Evolutionary conservation across 2,113 vertebrate species (phyloP).

Genomic region (Syngnathoides biaculeatus): DNA sequence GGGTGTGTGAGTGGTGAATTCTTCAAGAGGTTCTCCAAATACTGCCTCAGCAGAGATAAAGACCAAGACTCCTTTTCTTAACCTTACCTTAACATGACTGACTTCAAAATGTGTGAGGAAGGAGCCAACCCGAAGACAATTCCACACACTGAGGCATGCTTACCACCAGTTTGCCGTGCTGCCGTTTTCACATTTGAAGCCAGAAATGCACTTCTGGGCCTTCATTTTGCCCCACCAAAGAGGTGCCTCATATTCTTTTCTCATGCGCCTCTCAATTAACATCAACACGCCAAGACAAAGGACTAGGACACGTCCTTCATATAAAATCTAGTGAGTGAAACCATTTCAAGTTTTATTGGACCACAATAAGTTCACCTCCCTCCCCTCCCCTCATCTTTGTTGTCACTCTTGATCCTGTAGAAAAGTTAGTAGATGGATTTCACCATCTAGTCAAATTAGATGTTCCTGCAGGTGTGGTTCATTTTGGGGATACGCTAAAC

Average conservation of each 20-base stretch:
- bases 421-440: slow-evolving; percentile 40
- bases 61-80: no score
- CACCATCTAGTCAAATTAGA: slow-evolving; percentile 65
- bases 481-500: slow-evolving; percentile 11
- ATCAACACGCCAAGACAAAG: not conserved
- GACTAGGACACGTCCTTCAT: not conserved
- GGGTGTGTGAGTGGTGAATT: not conserved
- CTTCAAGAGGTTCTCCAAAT: no score
- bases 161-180: not conserved
- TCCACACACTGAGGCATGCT: not conserved
- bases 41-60: no score
- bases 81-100: no score
- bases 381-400: no score
- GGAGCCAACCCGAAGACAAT: no score
- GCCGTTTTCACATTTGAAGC: not conserved
- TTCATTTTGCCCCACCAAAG: no score
- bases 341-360: no score
- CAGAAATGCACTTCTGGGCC: not conserved
- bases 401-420: no score
- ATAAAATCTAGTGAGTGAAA: no score
- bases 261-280: not conserved
- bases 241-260: not conserved
- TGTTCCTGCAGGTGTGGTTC: slow-evolving; percentile 28
- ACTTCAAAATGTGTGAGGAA: no score
- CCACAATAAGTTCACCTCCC: no score